Conservation (phyloP, 2,888 invertebrate species). For the Lottia scabra region DNA sequence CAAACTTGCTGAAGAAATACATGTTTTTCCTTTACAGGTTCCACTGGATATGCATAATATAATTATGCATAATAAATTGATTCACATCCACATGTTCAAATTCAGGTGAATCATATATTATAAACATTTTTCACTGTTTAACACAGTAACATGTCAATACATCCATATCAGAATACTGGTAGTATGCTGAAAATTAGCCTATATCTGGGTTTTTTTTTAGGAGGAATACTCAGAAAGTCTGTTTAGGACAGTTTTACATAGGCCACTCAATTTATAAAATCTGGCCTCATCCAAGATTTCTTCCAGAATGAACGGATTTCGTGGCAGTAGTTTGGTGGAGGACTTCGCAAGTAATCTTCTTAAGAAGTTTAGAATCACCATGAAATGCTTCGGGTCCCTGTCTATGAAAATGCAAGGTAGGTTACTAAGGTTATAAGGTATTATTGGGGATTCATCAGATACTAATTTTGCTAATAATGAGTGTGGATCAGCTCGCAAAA, state of each 20-base stretch:
- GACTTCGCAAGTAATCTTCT: neutral
- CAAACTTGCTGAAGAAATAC: no score
- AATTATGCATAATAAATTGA: no score
- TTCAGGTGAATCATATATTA: no score
- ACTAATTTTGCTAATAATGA: neutral
- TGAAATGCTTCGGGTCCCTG: neutral
- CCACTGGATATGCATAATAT: no score
- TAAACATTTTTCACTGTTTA: no score
- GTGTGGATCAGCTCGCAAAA: neutral
- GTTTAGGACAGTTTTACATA: neutral
- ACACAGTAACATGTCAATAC: no score
- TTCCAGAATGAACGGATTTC: neutral
- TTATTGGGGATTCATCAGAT: neutral
- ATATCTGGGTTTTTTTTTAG: no score
- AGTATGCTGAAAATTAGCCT: no score
- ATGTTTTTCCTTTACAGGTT: no score
- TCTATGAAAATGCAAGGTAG: neutral
- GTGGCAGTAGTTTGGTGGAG: neutral
- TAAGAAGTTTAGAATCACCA: neutral
- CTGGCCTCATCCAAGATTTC: neutral
- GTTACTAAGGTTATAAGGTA: neutral
- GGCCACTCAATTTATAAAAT: neutral
- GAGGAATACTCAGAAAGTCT: neutral
- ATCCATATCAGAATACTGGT: no score
- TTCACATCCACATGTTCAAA: no score